Base-by-base conservation (phyloP, 2,113 vertebrate genomes). In the Plectropomus leopardus region DNA sequence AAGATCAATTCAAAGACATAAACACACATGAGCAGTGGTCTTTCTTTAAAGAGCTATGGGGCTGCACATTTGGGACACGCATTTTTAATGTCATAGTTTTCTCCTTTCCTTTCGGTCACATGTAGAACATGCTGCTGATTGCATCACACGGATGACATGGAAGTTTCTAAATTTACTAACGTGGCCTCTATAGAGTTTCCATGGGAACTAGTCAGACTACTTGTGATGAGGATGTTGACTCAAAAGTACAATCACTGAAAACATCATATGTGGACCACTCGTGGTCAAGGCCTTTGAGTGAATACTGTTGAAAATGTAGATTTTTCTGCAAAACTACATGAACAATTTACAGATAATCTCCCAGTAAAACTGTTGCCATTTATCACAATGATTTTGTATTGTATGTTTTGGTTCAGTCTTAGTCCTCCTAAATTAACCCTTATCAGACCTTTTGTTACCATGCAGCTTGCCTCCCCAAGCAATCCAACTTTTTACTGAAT, bases 111-210 rank as follows among this genome's bases (percentile, higher is more conserved):
- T 72, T 44, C 45, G 24, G 21, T 59, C 77, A 83, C 86, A 80
- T 86, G 81, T 82, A 77, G 85, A 86, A 76, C 90, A 88, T 69
- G 82, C 78, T 84, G 82, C 85, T 79, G 86, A 86, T 84, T 91
- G 89, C 86, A 92, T 89, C 85, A 86, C 86, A 66, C 8, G 80
- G 81, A 89, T 92, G 90, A 92, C 90, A 92, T 88, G 84, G 76
- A 92, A 80, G 89, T 79, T 89, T 86, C 91, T 89, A 88, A 92
- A 93, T 92, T 87, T 92, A 92, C 88, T 91, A 89, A 83, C 87
- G 83, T 91, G 89, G 87, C 91, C 92, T 93, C 89, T 91, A 92
- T 94, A 88, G 83, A 90, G 93, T 94, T 93, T 92, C 93, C 93
- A 94, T 93, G 92, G 93, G 90, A 94, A 94, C 93, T 86, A 86